These are phyloP conservation scores for Peromyscus nudipes DNA, from an alignment of 2,797 vertebrate species.

Conservation along the genomic window DNA sequence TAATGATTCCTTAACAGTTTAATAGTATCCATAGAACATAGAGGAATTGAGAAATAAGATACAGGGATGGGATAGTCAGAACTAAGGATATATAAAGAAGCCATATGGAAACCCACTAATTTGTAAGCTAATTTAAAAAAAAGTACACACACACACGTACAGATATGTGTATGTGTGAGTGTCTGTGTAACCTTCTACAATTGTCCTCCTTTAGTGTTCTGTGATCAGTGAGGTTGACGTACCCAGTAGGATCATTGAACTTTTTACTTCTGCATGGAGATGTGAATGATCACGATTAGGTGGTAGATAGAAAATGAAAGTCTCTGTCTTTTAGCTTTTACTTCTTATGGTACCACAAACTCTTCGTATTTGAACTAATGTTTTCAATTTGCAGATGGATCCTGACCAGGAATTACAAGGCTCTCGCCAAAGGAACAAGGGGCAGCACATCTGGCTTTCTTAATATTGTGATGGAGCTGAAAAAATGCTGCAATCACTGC, in stretches of 20 bases:
- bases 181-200: neutral
- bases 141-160: neutral
- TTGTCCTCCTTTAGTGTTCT: neutral
- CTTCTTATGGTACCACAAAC: neutral
- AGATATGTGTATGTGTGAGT: no score
- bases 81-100: no score
- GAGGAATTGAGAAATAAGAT: no score
- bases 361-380: neutral
- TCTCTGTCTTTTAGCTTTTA: neutral
- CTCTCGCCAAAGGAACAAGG: conserved; percentile 95
- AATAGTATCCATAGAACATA: neutral
- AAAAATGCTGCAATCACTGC: conserved; percentile 99
- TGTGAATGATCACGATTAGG: neutral
- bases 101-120: no score
- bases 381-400: conserved; percentile 93
- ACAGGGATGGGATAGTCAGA: no score
- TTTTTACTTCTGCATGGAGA: neutral
- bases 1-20: neutral
- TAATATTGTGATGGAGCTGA: conserved; percentile 99
- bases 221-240: neutral
- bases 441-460: conserved; percentile 98
- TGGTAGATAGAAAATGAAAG: neutral
- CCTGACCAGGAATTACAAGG: conserved; percentile 99
- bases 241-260: neutral
- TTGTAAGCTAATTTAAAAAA: no score